Evolutionary conservation across 53 echinoderm and acorn worm species (phyloP), one percentile per base, ranked within the genome.

Genomic region (Arbacia lixula): DNA sequence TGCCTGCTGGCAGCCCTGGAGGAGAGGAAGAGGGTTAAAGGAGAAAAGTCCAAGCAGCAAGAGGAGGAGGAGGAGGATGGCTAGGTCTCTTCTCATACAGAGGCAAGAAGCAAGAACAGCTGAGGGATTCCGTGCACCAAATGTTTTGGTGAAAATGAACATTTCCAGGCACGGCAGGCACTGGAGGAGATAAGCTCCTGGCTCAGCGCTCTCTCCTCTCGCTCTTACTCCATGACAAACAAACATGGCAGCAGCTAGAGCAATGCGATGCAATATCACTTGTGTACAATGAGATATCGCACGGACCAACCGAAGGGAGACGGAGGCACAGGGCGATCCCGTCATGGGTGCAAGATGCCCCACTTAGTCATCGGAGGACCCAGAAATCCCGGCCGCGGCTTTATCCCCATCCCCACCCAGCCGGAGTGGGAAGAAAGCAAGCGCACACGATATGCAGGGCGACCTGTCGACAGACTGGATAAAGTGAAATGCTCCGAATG

Each of bases 141-240:
- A 57, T 77, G 77, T 58, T 77, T 58, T 56, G 77, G 77, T 58
- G 77, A 57, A 77, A 77, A 77, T 77, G 77, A 77, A 77, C 77
- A 57, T 58, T 58, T 77, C 77, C 77, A 50, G 74, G 32, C 74
- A 74, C 36, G 69, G 69, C 3, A 9, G 28, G 69, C 42, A 27
- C 69, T 43, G 26, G 69, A 69, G 11, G 42, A 69, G 43, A 69
- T 69, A 69, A 69, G 69, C 69, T 43, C 43, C 16, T 26, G 69
- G 40, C 43, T 42, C 40, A 43, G 43, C 43, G 28, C 40, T 27
- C 42, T 27, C 28, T 30, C 43, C 10, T 11, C 21, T 28, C 43
- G 28, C 69, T 53, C 30, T 8, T 30, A 50, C 52, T 8, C 27
- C 33, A 72, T 72, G 52, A 72, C 52, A 71, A 71, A 71, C 43